Evolutionary conservation across 2,797 vertebrate species (phyloP).

Genomic region (Apogon talboti): DNA sequence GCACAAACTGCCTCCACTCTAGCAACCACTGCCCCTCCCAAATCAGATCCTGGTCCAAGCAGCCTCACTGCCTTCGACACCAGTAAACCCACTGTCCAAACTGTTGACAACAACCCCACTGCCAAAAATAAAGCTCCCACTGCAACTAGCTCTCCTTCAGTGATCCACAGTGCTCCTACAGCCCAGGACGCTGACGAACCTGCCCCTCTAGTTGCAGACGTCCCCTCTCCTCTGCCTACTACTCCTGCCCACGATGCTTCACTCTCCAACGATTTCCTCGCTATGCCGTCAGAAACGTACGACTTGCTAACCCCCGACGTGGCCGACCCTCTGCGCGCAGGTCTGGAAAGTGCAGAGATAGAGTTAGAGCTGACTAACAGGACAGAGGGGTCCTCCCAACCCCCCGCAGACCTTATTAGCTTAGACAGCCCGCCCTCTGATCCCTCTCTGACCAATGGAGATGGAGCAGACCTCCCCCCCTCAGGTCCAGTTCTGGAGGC

Average conservation of each 20-base stretch:
- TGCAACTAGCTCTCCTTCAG: constrained; percentile 30
- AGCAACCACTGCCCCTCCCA: constrained; percentile 35
- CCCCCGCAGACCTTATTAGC: constrained; percentile 81
- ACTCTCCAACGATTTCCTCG: constrained; percentile 57
- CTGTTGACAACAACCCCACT: constrained; percentile 20
- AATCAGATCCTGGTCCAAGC: constrained; percentile 30
- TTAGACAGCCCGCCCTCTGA: constrained; percentile 85
- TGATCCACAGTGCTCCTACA: constrained; percentile 33
- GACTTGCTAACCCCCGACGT: constrained; percentile 57
- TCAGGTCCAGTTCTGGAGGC: constrained; percentile 94
- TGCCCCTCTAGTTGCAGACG: constrained; percentile 38
- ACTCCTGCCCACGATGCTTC: constrained; percentile 48
- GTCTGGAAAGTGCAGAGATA: constrained; percentile 67
- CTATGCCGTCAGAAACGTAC: constrained; percentile 48
- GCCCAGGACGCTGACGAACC: constrained; percentile 34
- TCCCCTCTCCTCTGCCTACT: constrained; percentile 70
- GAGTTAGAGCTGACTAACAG: constrained; percentile 74
- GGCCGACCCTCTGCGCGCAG: constrained; percentile 26
- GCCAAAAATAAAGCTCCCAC: constrained; percentile 40
- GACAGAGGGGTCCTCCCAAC: constrained; percentile 62
- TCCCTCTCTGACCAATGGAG: constrained; percentile 90
- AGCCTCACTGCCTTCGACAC: constrained; percentile 30
- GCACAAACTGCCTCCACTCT: constrained; percentile 45
- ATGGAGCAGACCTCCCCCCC: constrained; percentile 92
- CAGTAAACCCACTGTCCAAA: constrained; percentile 39